Percentiles rank a stretch among this genome's conserved stretches.
These are phyloP conservation scores for Athripsodes cinereus DNA, from an alignment of 2,888 invertebrate species.

Conservation along the genomic window DNA sequence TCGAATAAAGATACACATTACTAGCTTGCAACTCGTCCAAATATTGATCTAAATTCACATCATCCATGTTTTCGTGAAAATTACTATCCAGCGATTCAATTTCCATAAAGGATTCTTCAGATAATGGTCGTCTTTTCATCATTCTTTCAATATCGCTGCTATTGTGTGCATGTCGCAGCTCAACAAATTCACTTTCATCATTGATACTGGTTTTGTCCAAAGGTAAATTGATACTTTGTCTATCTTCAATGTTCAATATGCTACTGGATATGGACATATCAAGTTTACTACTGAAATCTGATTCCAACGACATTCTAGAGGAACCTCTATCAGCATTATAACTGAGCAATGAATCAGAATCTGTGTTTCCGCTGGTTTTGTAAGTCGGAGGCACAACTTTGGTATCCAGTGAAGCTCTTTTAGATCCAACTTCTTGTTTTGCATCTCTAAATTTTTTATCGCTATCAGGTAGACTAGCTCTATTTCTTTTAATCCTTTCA, in stretches of 20 bases:
- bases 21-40: constrained; percentile 58
- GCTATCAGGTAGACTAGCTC: constrained; percentile 42
- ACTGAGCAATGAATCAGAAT: constrained; percentile 44
- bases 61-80: constrained; percentile 48
- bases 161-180: constrained; percentile 46
- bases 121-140: constrained; percentile 66
- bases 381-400: constrained; percentile 39
- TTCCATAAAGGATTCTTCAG: constrained; percentile 66
- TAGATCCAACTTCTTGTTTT: constrained; percentile 8
- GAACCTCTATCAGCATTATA: constrained; percentile 46
- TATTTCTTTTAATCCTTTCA: constrained; percentile 45
- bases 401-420: constrained; percentile 31
- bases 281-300: constrained; percentile 48
- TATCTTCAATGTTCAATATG: constrained; percentile 12
- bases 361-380: constrained; percentile 38
- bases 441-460: constrained; percentile 31
- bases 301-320: constrained; percentile 45
- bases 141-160: constrained; percentile 53
- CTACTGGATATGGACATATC: constrained; percentile 35
- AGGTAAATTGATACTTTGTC: constrained; percentile 36
- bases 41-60: constrained; percentile 63
- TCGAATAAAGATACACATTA: constrained; percentile 34
- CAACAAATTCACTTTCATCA: constrained; percentile 47
- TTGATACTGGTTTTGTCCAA: constrained; percentile 43
- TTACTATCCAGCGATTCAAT: constrained; percentile 54